Conservation (phyloP, 1,140 invertebrate genomes). For the Samia ricini region DNA sequence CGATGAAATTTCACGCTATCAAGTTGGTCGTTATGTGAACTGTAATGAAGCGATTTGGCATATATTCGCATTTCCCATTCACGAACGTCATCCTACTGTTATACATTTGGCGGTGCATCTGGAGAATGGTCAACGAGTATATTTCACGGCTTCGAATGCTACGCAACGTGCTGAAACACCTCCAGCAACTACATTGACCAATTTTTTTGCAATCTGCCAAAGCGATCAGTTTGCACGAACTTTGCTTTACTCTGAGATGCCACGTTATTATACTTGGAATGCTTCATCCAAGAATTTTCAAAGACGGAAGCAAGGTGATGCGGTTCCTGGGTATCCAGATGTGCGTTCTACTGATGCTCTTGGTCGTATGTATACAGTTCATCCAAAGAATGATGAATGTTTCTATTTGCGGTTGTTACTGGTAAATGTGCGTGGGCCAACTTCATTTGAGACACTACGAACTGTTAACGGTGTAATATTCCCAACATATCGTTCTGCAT, state of each 20-base stretch:
- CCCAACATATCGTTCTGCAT: constrained; percentile 4
- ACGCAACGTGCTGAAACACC: constrained; percentile 3
- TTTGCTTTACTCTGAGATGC: constrained; percentile 9
- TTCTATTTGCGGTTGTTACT: constrained; percentile 5
- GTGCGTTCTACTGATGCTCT: too few species aligned
- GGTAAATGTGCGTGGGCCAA: constrained; percentile 4
- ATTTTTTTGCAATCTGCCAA: constrained; percentile 5
- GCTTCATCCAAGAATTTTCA: constrained; percentile 4
- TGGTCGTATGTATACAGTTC: constrained; percentile 6
- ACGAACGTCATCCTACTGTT: too few species aligned
- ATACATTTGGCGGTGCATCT: constrained; percentile 17
- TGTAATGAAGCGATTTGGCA: too few species aligned
- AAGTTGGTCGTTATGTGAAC: too few species aligned
- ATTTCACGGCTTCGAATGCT: constrained; percentile 13
- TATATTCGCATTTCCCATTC: too few species aligned
- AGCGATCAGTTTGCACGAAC: constrained; percentile 6
- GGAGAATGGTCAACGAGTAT: constrained; percentile 18
- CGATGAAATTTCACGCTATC: too few species aligned
- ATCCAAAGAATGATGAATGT: constrained; percentile 5
- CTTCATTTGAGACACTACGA: constrained; percentile 2
- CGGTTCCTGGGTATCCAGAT: constrained; percentile 3
- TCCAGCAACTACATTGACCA: constrained; percentile 13
- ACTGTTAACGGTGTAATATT: constrained; percentile 3
- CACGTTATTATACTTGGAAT: constrained; percentile 14
- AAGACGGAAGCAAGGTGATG: constrained; percentile 6